Evolutionary conservation across 2,113 vertebrate genomes (phyloP).

Genomic region (Upupa epops): DNA sequence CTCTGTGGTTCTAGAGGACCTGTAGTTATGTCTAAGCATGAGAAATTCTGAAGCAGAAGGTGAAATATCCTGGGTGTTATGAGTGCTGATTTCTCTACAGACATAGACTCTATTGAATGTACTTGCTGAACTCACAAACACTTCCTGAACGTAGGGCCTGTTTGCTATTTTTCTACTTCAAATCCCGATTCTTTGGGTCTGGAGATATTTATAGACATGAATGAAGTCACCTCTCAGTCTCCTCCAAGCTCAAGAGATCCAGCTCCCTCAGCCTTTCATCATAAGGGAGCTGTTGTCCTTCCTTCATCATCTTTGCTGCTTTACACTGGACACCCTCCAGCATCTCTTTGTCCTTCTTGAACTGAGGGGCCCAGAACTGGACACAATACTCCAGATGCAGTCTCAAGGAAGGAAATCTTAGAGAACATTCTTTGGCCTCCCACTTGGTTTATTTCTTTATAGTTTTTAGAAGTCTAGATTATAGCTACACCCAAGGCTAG

Average conservation of each 20-base stretch:
- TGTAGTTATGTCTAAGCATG: not conserved
- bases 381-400: no score
- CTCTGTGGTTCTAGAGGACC: not conserved
- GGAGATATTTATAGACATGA: no score
- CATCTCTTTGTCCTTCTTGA: no score
- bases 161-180: not conserved
- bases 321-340: no score
- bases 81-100: not conserved
- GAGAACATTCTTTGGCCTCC: not conserved
- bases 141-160: not conserved
- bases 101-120: not conserved
- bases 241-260: no score
- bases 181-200: not conserved
- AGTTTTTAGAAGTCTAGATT: not conserved
- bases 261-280: no score
- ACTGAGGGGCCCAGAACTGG: no score
- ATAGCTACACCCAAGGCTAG: rapidly evolving
- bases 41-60: not conserved
- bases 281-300: no score
- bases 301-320: no score
- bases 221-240: no score
- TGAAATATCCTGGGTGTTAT: not conserved
- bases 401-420: rapidly evolving
- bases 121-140: not conserved
- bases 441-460: rapidly evolving